These are phyloP conservation scores for Perizoma flavofasciatum DNA, from an alignment of 2,888 invertebrate genomes.

Conservation along the genomic window DNA sequence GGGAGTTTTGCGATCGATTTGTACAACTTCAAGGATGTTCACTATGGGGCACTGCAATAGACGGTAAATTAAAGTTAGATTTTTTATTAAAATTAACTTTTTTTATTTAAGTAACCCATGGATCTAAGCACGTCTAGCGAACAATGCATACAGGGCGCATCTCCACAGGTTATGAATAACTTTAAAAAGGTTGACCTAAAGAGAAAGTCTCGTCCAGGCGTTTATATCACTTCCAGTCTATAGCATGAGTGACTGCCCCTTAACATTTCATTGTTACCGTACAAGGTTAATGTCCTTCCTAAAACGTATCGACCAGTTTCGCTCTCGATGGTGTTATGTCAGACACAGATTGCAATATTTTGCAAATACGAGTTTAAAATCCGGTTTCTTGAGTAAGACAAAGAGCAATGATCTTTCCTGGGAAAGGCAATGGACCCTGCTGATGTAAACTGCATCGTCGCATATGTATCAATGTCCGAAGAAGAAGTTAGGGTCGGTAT, in stretches of 20 bases:
- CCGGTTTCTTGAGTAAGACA: constrained; percentile 30
- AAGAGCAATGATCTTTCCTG: constrained; percentile 27
- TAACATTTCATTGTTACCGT: constrained; percentile 42
- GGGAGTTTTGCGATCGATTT: too few relatives aligned
- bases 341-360: constrained; percentile 26
- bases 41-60: too few relatives aligned
- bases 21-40: too few relatives aligned
- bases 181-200: too few relatives aligned
- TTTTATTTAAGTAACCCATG: too few relatives aligned
- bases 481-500: too few relatives aligned
- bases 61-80: too few relatives aligned
- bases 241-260: constrained; percentile 3
- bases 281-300: constrained; percentile 50
- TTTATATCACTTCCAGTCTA: not conserved
- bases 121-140: too few relatives aligned
- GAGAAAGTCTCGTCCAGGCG: too few relatives aligned
- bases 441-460: constrained; percentile 1
- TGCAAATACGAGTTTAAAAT: constrained; percentile 17
- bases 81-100: too few relatives aligned
- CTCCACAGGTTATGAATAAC: too few relatives aligned
- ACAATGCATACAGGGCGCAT: too few relatives aligned
- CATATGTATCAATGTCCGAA: not conserved
- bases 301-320: constrained; percentile 40
- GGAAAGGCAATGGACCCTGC: constrained; percentile 11
- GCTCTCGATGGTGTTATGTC: constrained; percentile 32